Conservation (phyloP, 2,113 vertebrate genomes). For the Amazona guildingii region DNA sequence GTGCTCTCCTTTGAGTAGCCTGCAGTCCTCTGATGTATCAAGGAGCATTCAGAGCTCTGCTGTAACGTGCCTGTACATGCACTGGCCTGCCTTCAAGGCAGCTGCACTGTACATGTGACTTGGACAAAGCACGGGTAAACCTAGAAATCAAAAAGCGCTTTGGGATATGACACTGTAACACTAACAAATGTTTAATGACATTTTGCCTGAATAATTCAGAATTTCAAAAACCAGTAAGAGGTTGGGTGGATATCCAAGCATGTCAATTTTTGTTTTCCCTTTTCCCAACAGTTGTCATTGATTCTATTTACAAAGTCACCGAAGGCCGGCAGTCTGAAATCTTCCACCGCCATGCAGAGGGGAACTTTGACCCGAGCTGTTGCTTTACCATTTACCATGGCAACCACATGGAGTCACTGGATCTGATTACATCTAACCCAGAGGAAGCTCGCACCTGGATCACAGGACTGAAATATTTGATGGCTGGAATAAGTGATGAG, state of each 20-base stretch:
- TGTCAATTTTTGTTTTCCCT: not conserved
- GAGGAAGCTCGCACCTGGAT: slow-evolving; percentile 97
- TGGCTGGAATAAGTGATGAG: slow-evolving; percentile 97
- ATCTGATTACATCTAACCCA: slow-evolving; percentile 90
- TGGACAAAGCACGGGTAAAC: not conserved
- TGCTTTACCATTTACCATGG: slow-evolving; percentile 98
- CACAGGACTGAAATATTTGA: slow-evolving; percentile 92
- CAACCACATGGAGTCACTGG: slow-evolving; percentile 94
- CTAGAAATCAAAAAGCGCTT: not conserved
- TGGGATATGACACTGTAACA: not conserved
- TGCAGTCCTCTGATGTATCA: not conserved
- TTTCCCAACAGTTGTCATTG: slow-evolving; percentile 86
- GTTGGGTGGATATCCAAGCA: not conserved
- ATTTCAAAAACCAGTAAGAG: not conserved
- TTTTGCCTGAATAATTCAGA: not conserved
- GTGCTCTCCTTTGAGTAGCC: not conserved
- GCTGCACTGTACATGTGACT: too few relatives aligned
- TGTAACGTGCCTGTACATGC: not conserved
- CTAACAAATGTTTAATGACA: not conserved
- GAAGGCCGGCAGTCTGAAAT: slow-evolving; percentile 93
- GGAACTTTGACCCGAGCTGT: slow-evolving; percentile 89
- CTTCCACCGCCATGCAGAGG: slow-evolving; percentile 91
- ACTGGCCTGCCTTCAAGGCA: not conserved
- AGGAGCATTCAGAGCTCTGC: rapidly evolving
- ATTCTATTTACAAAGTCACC: slow-evolving; percentile 96